Evolutionary conservation across 2,113 vertebrate genomes (phyloP).

Genomic region (Cottus gobio): DNA sequence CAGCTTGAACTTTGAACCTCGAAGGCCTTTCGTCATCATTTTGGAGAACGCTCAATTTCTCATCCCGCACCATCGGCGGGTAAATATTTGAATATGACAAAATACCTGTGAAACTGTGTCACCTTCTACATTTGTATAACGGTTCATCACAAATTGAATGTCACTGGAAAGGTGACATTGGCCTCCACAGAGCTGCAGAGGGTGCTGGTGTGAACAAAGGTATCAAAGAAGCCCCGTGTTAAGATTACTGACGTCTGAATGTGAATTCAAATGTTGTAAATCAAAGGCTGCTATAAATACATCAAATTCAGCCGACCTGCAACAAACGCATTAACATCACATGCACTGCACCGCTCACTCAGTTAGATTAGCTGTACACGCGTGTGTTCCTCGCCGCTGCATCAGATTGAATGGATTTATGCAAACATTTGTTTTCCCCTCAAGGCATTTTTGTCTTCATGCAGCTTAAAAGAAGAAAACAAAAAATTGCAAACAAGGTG

Average conservation of each 20-base stretch:
- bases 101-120: not conserved
- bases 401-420: not conserved
- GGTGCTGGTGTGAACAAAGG: not conserved
- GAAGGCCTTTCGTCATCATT: too few relatives aligned
- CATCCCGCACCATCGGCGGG: too few relatives aligned
- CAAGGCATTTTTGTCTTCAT: not conserved
- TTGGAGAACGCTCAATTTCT: not conserved
- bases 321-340: constrained; percentile 50
- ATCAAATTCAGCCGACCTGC: constrained; percentile 17
- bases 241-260: constrained; percentile 55
- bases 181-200: constrained; percentile 9
- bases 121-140: too few relatives aligned
- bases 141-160: constrained; percentile 13
- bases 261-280: constrained; percentile 56
- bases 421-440: constrained; percentile 10
- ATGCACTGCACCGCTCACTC: constrained; percentile 16
- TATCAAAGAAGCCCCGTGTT: constrained; percentile 18
- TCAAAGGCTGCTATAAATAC: constrained; percentile 74
- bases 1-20: not conserved
- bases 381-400: not conserved
- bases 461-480: constrained; percentile 7
- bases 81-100: too few relatives aligned
- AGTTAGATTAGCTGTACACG: not conserved
- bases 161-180: not conserved
- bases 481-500: not conserved